Percentiles rank a stretch among this genome's conserved stretches.
These are phyloP conservation scores for Magallana ariakensis DNA, from an alignment of 1,140 invertebrate genomes.

Conservation along the genomic window DNA sequence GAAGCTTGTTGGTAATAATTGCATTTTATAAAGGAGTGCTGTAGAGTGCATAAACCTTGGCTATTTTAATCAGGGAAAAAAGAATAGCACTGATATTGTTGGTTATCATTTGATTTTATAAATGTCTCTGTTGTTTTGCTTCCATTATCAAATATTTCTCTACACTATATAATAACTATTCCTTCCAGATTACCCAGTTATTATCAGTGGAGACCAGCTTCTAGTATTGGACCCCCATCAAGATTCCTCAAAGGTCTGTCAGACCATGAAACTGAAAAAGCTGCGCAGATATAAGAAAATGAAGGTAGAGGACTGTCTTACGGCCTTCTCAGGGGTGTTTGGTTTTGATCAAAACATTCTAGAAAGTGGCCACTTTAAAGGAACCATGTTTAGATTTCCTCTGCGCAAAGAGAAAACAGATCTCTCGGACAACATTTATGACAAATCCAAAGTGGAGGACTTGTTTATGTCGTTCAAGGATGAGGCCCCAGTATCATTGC, in stretches of 20 bases:
- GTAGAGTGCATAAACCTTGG: too few species aligned
- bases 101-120: too few species aligned
- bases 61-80: too few species aligned
- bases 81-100: too few species aligned
- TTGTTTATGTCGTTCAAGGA: constrained; percentile 61
- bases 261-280: constrained; percentile 44
- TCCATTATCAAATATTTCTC: not conserved
- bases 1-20: too few species aligned
- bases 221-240: constrained; percentile 69
- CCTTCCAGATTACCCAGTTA: constrained; percentile 71
- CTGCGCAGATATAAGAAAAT: constrained; percentile 32
- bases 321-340: constrained; percentile 55
- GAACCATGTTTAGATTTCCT: constrained; percentile 69
- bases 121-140: not conserved
- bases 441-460: constrained; percentile 58
- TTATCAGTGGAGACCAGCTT: constrained; percentile 70
- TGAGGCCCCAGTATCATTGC: constrained; percentile 53
- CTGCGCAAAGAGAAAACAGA: constrained; percentile 50
- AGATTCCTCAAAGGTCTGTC: constrained; percentile 41
- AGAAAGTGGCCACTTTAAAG: constrained; percentile 56
- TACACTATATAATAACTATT: not conserved
- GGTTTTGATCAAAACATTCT: constrained; percentile 51
- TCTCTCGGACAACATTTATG: constrained; percentile 57
- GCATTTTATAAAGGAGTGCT: too few species aligned
- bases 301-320: constrained; percentile 20